Percentiles rank a stretch among this genome's conserved stretches.
Conservation (phyloP, 1,140 invertebrate genomes). For the Frieseomelitta varia region DNA sequence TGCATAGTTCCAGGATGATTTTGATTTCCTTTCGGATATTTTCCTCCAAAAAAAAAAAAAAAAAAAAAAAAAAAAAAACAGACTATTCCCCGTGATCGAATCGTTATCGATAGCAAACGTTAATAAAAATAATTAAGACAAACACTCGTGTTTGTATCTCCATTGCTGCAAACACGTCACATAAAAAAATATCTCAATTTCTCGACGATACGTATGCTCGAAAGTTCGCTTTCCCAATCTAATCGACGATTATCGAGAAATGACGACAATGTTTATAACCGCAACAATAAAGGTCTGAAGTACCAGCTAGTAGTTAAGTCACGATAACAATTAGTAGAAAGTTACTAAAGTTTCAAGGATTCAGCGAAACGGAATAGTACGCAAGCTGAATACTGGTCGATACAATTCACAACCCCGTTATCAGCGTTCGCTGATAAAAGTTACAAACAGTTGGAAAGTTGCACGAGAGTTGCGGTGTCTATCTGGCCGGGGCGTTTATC, state of each 20-base stretch:
- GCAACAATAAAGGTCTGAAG: neutral
- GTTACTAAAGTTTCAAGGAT: too few species aligned
- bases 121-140: too few species aligned
- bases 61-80: too few species aligned
- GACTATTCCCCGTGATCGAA: too few species aligned
- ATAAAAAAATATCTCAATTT: too few species aligned
- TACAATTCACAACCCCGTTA: neutral
- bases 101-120: too few species aligned
- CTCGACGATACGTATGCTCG: too few species aligned
- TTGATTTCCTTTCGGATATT: neutral
- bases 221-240: neutral
- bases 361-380: neutral
- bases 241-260: neutral
- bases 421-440: neutral
- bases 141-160: too few species aligned
- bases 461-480: neutral
- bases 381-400: neutral
- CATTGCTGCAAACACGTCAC: too few species aligned
- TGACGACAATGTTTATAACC: neutral
- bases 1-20: too few species aligned
- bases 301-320: neutral
- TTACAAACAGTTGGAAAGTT: conserved; percentile 3
- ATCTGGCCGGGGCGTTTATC: conserved; percentile 6
- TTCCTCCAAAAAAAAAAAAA: too few species aligned
- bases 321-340: neutral